A percentile compares a stretch with the other conserved stretches of the same genome.
phyloP scores from a whole-genome alignment of 2,113 vertebrate species.

The Microcebus ravelobensis region DNA sequence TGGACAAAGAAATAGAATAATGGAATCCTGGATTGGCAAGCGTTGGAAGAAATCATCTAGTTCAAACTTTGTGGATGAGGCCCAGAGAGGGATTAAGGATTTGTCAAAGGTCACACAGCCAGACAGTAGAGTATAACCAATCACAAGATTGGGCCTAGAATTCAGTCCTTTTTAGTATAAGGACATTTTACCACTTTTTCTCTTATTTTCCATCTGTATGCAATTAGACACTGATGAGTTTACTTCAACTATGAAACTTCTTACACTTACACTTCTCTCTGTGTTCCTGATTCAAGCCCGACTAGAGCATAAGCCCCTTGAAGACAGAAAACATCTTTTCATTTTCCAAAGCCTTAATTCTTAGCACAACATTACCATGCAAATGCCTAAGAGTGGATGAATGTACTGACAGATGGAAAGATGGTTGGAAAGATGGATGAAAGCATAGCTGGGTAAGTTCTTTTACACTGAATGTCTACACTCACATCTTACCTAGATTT shows the following conservation, averaged over 20 bases:
- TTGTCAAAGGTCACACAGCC: neutral
- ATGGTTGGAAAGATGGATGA: neutral
- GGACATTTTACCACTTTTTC: neutral
- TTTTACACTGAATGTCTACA: neutral
- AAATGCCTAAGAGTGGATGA: neutral
- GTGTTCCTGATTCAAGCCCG: neutral
- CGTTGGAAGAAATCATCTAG: neutral
- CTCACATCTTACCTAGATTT: neutral
- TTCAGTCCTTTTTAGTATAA: neutral
- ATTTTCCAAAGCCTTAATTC: constrained; percentile 6
- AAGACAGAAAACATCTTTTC: constrained; percentile 22
- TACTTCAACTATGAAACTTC: neutral
- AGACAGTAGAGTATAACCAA: neutral
- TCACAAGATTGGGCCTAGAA: neutral
- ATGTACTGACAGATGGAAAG: neutral
- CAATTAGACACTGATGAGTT: neutral
- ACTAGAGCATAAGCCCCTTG: neutral
- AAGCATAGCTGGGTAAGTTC: neutral
- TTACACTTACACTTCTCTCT: neutral
- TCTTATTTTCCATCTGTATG: neutral
- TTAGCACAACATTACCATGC: neutral
- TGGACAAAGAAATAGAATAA: neutral
- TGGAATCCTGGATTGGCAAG: neutral
- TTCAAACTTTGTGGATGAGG: neutral
- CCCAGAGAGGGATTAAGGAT: neutral